phyloP scores from a whole-genome alignment of 2,888 invertebrate genomes.

The Sphaerophoria taeniata region DNA sequence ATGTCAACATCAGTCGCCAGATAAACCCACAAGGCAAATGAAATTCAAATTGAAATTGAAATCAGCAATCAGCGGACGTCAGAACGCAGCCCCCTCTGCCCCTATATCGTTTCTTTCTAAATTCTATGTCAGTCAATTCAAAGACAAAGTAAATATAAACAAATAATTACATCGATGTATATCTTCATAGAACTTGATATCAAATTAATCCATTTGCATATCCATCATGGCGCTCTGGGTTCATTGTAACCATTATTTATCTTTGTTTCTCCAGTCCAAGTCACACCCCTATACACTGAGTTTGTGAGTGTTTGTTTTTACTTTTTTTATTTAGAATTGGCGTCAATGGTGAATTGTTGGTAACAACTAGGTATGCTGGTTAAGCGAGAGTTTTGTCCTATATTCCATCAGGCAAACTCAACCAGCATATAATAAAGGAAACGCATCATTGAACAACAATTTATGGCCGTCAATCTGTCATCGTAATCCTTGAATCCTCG shows the following conservation, averaged over 20 bases:
- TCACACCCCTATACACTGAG: background rate
- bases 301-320: background rate
- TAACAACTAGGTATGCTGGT: too few species aligned
- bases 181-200: slow-evolving; percentile 57
- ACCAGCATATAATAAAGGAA: slow-evolving; percentile 43
- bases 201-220: slow-evolving; percentile 68
- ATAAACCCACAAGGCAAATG: background rate
- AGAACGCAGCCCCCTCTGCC: background rate
- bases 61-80: slow-evolving; percentile 1
- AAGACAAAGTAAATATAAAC: slow-evolving; percentile 32
- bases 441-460: slow-evolving; percentile 66
- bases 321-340: background rate
- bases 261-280: slow-evolving; percentile 20
- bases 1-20: slow-evolving; percentile 13
- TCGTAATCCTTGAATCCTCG: slow-evolving; percentile 62
- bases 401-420: background rate
- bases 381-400: background rate
- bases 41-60: slow-evolving; percentile 18
- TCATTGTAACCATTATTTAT: slow-evolving; percentile 48
- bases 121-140: slow-evolving; percentile 2
- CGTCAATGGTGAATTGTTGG: too few species aligned
- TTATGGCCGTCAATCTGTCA: slow-evolving; percentile 69
- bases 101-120: background rate
- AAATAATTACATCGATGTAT: slow-evolving; percentile 51
- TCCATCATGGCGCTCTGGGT: slow-evolving; percentile 42